A percentile compares a stretch with the other conserved stretches of the same genome.
Evolutionary conservation across 2,797 vertebrate genomes (phyloP).

Genomic region (Typhlichthys subterraneus): DNA sequence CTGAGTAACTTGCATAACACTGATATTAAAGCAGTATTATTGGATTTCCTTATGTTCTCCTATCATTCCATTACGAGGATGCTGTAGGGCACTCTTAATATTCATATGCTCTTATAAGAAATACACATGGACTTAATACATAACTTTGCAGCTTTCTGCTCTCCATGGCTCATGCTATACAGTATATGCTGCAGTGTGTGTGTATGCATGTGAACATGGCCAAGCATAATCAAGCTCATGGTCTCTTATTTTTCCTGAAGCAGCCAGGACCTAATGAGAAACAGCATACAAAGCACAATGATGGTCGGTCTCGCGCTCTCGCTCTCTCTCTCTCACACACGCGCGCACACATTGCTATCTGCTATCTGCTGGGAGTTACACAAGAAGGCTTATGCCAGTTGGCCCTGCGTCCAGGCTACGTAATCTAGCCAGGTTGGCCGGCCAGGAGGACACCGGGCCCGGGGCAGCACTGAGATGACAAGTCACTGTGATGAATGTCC

Average conservation of each 20-base stretch:
- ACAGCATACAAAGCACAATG: conserved; percentile 21
- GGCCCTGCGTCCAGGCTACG: conserved; percentile 9
- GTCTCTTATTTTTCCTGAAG: conserved; percentile 20
- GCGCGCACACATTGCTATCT: too few species aligned
- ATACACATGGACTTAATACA: too few species aligned
- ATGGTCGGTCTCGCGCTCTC: neutral
- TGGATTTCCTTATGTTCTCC: too few species aligned
- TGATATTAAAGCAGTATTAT: too few species aligned
- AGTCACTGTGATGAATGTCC: conserved; percentile 21
- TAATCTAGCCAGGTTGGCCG: conserved; percentile 15
- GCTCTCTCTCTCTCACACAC: conserved; percentile 3
- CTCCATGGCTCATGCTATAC: too few species aligned
- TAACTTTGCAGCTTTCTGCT: too few species aligned
- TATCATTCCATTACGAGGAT: too few species aligned
- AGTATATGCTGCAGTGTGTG: neutral
- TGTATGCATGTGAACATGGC: neutral
- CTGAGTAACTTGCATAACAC: too few species aligned
- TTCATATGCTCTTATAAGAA: too few species aligned
- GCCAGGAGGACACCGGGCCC: conserved; percentile 2
- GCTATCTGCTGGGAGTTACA: conserved; percentile 17
- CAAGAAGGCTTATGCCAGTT: conserved; percentile 20
- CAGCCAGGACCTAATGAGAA: conserved; percentile 29
- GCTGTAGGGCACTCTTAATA: too few species aligned
- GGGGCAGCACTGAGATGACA: neutral
- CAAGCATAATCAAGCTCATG: conserved; percentile 23